A percentile compares a stretch with the other conserved stretches of the same genome.
These are phyloP conservation scores for Xiphias gladius DNA, from an alignment of 2,113 vertebrate genomes.

Conservation along the genomic window DNA sequence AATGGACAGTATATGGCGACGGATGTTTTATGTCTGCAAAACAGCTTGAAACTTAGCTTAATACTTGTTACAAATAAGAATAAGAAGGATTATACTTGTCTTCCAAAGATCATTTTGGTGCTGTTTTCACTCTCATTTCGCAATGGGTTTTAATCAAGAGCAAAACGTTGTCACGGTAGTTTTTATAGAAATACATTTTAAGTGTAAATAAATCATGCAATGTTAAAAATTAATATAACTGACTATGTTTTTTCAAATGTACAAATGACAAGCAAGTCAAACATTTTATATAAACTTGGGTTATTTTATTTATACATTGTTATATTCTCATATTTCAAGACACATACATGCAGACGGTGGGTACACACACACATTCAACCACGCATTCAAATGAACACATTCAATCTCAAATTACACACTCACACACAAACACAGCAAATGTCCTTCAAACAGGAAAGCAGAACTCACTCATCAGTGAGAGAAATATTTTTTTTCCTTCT, in stretches of 20 bases:
- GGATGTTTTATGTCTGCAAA: constrained; percentile 1
- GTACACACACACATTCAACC: constrained; percentile 31
- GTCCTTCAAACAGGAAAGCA: constrained; percentile 42
- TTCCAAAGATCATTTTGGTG: background rate
- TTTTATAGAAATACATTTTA: constrained; percentile 21
- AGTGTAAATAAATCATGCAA: constrained; percentile 8
- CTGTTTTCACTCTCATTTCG: background rate
- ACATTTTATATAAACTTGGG: constrained; percentile 62
- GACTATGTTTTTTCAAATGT: constrained; percentile 4
- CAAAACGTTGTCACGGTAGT: constrained; percentile 2
- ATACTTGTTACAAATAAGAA: background rate
- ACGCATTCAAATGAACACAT: constrained; percentile 23
- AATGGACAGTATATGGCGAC: background rate
- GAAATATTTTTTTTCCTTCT: constrained; percentile 41
- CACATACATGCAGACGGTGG: constrained; percentile 59
- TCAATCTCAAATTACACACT: background rate
- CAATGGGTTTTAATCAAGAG: constrained; percentile 13
- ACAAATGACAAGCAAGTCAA: background rate
- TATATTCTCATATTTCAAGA: constrained; percentile 61
- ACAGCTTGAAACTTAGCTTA: background rate
- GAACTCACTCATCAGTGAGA: background rate
- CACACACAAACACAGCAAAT: constrained; percentile 22
- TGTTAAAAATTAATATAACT: background rate
- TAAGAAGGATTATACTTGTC: background rate
- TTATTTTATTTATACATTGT: constrained; percentile 69